A percentile compares a stretch with the other conserved stretches of the same genome.
Evolutionary conservation across 2,113 vertebrate species (phyloP).

Genomic region (Aplodontia rufa): DNA sequence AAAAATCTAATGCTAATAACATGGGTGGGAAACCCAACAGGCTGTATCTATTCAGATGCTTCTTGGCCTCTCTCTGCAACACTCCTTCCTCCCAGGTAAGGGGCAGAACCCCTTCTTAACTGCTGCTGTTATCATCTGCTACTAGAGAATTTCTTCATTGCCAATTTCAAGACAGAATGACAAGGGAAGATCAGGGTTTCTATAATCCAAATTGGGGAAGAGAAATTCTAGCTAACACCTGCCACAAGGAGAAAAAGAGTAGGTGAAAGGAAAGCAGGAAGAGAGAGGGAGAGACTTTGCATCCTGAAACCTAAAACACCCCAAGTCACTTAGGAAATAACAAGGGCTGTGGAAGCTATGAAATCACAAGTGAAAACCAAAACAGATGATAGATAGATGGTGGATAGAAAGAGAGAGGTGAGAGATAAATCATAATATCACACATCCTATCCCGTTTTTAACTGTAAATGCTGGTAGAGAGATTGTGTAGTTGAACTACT

Average conservation of each 20-base stretch:
- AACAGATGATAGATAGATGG: too few species aligned
- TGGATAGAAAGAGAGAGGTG: too few species aligned
- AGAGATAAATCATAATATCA: not conserved
- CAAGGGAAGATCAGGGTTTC: not conserved
- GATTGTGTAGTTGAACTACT: not conserved
- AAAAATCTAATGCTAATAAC: not conserved
- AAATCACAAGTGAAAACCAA: not conserved
- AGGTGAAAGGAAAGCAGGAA: not conserved
- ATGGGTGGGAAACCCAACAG: not conserved
- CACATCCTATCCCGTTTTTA: not conserved
- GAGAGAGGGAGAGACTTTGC: not conserved
- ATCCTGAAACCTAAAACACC: not conserved
- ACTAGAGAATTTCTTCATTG: not conserved
- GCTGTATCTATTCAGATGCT: not conserved
- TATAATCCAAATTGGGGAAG: too few species aligned
- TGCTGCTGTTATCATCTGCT: not conserved
- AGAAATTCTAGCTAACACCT: not conserved
- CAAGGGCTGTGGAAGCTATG: not conserved
- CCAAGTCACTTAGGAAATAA: not conserved
- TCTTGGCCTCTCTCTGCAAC: not conserved
- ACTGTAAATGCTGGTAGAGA: not conserved
- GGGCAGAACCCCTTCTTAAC: not conserved
- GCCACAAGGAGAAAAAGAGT: not conserved
- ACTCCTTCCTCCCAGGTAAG: not conserved
- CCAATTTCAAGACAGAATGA: not conserved